phyloP scores from a whole-genome alignment of 2,888 invertebrate species.

The Eristalis intricaria region DNA sequence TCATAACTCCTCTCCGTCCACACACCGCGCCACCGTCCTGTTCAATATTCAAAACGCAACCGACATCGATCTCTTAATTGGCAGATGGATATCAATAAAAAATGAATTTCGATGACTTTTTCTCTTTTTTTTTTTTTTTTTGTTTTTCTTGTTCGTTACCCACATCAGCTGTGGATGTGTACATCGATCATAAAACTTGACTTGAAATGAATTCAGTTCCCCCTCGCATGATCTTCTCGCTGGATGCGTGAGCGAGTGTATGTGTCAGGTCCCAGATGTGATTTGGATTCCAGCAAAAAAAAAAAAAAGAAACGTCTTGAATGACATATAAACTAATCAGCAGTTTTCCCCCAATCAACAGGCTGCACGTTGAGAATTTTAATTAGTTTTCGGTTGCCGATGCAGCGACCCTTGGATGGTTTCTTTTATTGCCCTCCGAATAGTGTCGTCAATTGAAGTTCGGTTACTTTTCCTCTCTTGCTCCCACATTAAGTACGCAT shows the following conservation, averaged over 20 bases:
- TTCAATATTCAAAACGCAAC: conserved; percentile 17
- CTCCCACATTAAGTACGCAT: not conserved
- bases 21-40: not conserved
- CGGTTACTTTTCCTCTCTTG: not conserved
- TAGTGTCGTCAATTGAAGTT: not conserved
- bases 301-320: not conserved
- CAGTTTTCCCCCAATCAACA: not conserved
- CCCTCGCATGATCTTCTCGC: conserved; percentile 1
- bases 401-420: not conserved
- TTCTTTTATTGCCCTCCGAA: not conserved
- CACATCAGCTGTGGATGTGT: not conserved
- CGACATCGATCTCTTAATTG: conserved; percentile 63
- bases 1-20: not conserved
- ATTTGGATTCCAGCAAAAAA: not conserved
- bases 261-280: not conserved
- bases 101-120: not conserved
- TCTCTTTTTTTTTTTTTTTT: too few relatives aligned
- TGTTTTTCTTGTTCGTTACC: too few relatives aligned
- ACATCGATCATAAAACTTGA: conserved; percentile 50
- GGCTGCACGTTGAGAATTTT: conserved; percentile 31
- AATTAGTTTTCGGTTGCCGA: conserved; percentile 7
- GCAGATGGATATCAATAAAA: conserved; percentile 56
- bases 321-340: conserved; percentile 36
- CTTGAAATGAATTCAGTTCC: conserved; percentile 11
- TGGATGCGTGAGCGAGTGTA: not conserved